These are phyloP conservation scores for Lepus oiostolus DNA, from an alignment of 2,797 vertebrate genomes.

Conservation along the genomic window DNA sequence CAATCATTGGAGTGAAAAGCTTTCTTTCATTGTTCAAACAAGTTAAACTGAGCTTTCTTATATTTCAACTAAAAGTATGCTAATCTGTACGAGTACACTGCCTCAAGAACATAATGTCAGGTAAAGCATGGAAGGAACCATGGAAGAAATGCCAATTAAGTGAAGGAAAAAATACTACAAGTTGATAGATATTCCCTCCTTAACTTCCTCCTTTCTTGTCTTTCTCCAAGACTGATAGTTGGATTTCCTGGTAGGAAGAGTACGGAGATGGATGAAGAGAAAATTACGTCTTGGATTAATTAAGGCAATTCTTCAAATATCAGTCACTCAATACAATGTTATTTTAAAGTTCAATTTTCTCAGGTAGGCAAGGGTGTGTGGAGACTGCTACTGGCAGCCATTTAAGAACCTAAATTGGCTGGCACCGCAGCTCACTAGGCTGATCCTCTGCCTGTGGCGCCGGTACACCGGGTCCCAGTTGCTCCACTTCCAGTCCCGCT, in stretches of 20 bases:
- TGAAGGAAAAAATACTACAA: neutral
- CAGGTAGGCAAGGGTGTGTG: fast-evolving
- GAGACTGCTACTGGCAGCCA: neutral
- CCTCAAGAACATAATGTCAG: neutral
- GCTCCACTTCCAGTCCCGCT: too few species aligned
- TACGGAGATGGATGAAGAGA: neutral
- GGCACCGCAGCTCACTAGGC: too few species aligned
- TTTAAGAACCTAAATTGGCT: neutral
- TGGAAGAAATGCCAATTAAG: neutral
- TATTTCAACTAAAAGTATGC: neutral
- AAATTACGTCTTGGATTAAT: neutral
- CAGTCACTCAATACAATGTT: neutral
- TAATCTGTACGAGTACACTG: neutral
- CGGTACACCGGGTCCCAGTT: too few species aligned
- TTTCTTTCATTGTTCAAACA: neutral
- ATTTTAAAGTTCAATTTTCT: neutral
- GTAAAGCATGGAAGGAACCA: neutral
- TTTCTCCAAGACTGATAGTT: neutral
- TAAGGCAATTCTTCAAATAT: neutral
- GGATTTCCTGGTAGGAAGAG: neutral
- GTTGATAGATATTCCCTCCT: neutral
- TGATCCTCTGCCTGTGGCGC: too few species aligned
- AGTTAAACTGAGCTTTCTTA: neutral
- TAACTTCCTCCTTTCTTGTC: neutral
- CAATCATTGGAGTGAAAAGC: neutral